Base-by-base conservation (phyloP, 2,797 vertebrate genomes). In the Microhierax caerulescens region DNA sequence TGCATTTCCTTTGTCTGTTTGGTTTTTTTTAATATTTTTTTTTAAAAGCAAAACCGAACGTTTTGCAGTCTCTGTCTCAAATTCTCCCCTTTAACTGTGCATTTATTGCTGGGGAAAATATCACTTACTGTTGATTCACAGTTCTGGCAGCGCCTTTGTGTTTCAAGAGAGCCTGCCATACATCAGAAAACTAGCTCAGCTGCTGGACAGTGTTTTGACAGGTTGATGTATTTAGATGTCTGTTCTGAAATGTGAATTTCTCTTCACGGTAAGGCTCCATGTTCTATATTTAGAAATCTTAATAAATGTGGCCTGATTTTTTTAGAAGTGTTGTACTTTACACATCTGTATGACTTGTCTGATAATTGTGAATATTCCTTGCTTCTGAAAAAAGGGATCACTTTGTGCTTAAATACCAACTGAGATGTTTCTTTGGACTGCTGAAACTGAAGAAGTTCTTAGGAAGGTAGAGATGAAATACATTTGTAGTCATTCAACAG, bases 171-270 rank as follows among this genome's bases (percentile, higher is more conserved):
- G 43, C 56, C 64, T 93, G 60, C n/a, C 57, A 27, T 73, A 74
- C 48, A 85, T 78, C 45, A 91, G 43, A 95, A 70, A 90, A 17
- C 7, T 17, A 92, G 20, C 53, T 93, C 27, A 64, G 0, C 63
- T 93, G 32, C 68, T 83, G 95, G 92, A 32, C 92, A 54, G 54
- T 60, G 15, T 89, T 90, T 82, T 76, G 48, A 87, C 48, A 92
- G 34, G 32, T n/a, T 94, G 77, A 72, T 89, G 41, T 65, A 82
- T 90, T 87, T 91, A 93, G 70, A 53, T 89, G 41, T 89, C 77
- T 85, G 27, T 47, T 90, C 67, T 68, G 70, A 95, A 88, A 85
- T 61, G 43, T 74, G 77, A 87, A 50, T 92, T 88, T 85, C 27
- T 74, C 48, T 36, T 88, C 74, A 39, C 70, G 74, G 59, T 65